These are phyloP conservation scores for Tiliqua scincoides DNA, from an alignment of 2,113 vertebrate genomes.

Conservation along the genomic window DNA sequence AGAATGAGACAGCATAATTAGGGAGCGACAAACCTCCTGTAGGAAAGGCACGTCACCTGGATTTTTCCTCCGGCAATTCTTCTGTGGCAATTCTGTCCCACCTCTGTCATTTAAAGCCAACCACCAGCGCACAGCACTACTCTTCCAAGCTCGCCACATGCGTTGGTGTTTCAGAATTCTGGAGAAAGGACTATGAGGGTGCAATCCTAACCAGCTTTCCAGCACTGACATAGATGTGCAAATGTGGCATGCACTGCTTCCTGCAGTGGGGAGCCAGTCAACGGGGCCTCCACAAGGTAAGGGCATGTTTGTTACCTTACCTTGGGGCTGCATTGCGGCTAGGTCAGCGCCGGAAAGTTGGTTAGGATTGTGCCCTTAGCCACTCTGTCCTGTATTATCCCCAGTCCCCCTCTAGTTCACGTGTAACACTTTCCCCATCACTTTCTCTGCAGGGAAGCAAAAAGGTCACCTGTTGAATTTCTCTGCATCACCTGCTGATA, in stretches of 20 bases:
- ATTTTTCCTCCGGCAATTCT: not conserved
- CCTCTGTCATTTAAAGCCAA: not conserved
- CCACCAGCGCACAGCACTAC: not conserved
- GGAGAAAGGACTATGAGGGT: no score
- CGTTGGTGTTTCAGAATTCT: not conserved
- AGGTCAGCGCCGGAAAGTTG: no score
- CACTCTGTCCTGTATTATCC: not conserved
- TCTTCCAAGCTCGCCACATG: not conserved
- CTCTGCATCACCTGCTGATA: not conserved
- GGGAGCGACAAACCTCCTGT: not conserved
- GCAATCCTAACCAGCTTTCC: no score
- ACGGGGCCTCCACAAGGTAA: no score
- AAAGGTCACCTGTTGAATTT: not conserved
- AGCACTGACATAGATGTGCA: no score
- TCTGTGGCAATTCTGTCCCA: not conserved
- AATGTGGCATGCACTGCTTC: no score
- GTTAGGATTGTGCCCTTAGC: no score
- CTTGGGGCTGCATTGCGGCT: no score
- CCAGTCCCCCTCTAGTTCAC: not conserved
- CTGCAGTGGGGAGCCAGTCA: no score
- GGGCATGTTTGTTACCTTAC: no score
- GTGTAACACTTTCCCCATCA: not conserved
- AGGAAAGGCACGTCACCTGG: not conserved
- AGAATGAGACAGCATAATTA: not conserved
- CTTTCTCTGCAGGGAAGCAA: no score